Evolutionary conservation across 2,113 vertebrate species (phyloP).

Genomic region (Brachionichthys hirsutus): DNA sequence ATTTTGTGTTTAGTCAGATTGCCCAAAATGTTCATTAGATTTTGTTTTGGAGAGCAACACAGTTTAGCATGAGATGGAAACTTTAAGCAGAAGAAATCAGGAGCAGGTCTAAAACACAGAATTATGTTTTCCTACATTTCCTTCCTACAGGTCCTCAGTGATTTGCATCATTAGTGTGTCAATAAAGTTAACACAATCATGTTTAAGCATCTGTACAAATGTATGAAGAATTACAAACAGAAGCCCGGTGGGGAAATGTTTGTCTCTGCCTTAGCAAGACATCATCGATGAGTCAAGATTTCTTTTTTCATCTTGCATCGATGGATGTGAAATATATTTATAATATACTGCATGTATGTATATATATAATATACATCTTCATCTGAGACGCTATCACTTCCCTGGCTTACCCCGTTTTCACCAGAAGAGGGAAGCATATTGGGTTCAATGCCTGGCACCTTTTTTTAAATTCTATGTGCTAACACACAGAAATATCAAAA

Average conservation of each 20-base stretch:
- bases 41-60: too few species aligned
- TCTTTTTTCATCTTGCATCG: too few species aligned
- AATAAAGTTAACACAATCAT: constrained; percentile 24
- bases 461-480: neutral
- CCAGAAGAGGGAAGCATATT: constrained; percentile 61
- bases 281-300: too few species aligned
- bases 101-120: neutral
- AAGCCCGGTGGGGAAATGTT: constrained; percentile 22
- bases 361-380: too few species aligned
- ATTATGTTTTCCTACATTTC: neutral
- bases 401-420: constrained; percentile 21
- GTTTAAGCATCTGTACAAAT: constrained; percentile 10
- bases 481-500: constrained; percentile 2
- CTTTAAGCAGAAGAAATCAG: too few species aligned
- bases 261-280: constrained; percentile 3
- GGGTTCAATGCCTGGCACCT: neutral
- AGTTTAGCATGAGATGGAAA: too few species aligned
- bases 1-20: too few species aligned
- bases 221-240: constrained; percentile 14
- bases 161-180: constrained; percentile 9
- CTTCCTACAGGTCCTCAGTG: neutral
- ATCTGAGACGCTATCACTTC: too few species aligned
- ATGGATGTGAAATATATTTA: too few species aligned
- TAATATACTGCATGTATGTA: too few species aligned
- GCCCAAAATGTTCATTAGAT: too few species aligned